These are phyloP conservation scores for Tyto alba DNA, from an alignment of 2,113 vertebrate genomes.

Conservation along the genomic window DNA sequence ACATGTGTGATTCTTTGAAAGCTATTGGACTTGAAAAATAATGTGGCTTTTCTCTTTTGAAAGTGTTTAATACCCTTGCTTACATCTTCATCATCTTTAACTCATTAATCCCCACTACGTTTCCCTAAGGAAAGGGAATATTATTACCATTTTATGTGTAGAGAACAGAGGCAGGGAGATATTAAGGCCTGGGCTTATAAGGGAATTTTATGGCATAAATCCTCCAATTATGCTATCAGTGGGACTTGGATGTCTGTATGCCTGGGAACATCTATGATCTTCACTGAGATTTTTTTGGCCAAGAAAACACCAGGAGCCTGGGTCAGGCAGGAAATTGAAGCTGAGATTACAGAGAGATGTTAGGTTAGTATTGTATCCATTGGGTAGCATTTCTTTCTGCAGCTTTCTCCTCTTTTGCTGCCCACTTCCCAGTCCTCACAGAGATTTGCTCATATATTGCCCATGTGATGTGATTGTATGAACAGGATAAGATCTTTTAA, in stretches of 20 bases:
- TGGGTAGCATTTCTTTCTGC: accelerated
- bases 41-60: neutral
- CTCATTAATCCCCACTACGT: neutral
- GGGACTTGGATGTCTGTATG: neutral
- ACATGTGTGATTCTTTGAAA: neutral
- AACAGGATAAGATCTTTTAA: neutral
- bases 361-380: neutral
- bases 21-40: neutral
- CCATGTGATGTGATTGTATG: neutral
- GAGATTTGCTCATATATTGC: neutral
- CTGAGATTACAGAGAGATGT: neutral
- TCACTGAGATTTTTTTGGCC: neutral
- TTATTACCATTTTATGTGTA: neutral
- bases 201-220: neutral
- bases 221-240: neutral
- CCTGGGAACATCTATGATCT: neutral
- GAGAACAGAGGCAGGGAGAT: neutral
- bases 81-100: neutral
- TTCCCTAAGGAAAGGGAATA: neutral
- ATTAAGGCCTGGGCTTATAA: neutral
- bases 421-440: too few relatives aligned
- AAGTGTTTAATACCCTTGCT: neutral
- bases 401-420: neutral
- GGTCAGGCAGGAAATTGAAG: neutral
- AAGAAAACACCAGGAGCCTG: neutral